Conservation (phyloP, 2,797 vertebrate genomes). For the Cynopterus sphinx region DNA sequence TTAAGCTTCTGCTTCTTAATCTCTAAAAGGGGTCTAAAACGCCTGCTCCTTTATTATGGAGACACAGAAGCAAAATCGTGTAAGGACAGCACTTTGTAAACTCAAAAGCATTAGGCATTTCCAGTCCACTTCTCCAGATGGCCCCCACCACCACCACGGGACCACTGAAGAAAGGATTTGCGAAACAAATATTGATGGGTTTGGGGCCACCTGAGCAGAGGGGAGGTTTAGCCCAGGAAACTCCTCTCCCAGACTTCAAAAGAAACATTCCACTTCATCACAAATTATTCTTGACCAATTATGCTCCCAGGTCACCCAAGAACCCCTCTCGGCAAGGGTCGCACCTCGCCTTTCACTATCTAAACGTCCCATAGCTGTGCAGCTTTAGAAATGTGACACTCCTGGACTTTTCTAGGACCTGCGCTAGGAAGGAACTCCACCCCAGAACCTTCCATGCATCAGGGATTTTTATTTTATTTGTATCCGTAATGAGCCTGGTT, state of each 20-base stretch:
- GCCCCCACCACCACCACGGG: neutral
- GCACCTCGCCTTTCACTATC: neutral
- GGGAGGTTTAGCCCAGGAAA: neutral
- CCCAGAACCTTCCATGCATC: neutral
- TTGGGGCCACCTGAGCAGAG: neutral
- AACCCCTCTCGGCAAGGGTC: neutral
- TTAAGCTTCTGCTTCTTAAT: neutral
- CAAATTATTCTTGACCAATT: neutral
- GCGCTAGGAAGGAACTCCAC: neutral
- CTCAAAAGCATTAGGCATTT: accelerated
- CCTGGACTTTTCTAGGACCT: neutral
- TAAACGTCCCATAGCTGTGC: neutral
- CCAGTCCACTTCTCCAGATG: neutral
- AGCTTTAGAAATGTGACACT: neutral
- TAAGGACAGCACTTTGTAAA: neutral
- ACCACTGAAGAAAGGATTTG: neutral
- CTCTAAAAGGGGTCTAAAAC: neutral
- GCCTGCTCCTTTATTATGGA: neutral
- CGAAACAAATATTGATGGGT: neutral
- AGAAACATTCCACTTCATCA: neutral
- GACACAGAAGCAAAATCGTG: neutral
- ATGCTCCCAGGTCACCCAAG: neutral
- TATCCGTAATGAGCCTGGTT: neutral
- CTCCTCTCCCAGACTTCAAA: neutral
- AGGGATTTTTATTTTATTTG: neutral